These are phyloP conservation scores for Macrosteles quadrilineatus DNA, from an alignment of 1,140 invertebrate species.

Conservation along the genomic window DNA sequence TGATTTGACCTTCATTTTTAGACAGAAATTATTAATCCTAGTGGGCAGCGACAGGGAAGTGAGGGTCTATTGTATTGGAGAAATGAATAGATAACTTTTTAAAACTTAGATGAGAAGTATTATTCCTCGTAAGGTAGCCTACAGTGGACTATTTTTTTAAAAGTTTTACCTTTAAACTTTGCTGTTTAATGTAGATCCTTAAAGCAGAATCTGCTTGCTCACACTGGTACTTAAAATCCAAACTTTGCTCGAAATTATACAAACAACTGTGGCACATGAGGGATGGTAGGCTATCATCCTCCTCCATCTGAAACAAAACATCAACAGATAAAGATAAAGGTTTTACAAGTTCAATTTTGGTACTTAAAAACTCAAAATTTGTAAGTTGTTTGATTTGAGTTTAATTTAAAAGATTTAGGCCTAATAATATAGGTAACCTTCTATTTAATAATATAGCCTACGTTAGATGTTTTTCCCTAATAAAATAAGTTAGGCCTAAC, in stretches of 20 bases:
- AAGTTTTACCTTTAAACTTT: neutral
- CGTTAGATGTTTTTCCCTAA: neutral
- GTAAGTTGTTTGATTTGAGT: neutral
- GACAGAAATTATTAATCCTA: no score
- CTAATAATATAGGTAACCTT: neutral
- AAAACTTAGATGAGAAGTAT: no score
- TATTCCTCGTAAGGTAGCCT: no score
- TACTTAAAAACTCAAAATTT: neutral
- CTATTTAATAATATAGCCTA: neutral
- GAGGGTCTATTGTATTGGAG: no score
- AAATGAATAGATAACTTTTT: no score
- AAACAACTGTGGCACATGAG: constrained; percentile 46
- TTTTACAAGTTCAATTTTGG: neutral
- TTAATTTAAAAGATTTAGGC: neutral
- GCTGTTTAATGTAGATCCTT: neutral
- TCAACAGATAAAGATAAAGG: neutral
- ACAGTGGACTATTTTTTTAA: no score
- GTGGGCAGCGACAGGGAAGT: no score
- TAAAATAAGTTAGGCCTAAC: no score
- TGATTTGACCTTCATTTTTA: no score
- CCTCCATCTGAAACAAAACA: constrained; percentile 40
- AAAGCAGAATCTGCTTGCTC: neutral
- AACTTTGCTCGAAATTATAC: constrained; percentile 43
- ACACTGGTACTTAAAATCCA: constrained; percentile 44
- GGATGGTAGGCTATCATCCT: constrained; percentile 46